A percentile compares a stretch with the other conserved stretches of the same genome.
Conservation (phyloP, 1,140 invertebrate species). For the Nasonia longicornis region DNA sequence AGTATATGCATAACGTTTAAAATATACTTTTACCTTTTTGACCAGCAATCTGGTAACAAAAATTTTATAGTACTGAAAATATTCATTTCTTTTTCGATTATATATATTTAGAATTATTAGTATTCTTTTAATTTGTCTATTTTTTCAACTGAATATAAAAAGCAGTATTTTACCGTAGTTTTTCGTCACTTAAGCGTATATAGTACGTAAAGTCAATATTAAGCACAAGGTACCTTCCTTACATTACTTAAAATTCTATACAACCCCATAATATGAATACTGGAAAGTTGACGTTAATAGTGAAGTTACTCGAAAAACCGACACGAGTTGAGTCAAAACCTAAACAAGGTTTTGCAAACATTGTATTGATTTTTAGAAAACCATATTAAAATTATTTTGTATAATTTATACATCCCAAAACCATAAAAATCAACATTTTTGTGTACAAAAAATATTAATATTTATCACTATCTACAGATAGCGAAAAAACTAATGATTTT, state of each 20-base stretch:
- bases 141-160: neutral
- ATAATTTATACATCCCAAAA: too few relatives aligned
- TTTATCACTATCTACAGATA: too few relatives aligned
- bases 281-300: conserved; percentile 10
- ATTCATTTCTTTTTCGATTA: neutral
- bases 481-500: neutral
- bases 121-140: too few relatives aligned
- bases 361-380: too few relatives aligned
- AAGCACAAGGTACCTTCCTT: neutral
- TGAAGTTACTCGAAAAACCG: neutral
- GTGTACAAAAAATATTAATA: too few relatives aligned
- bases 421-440: too few relatives aligned
- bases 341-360: neutral
- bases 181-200: neutral
- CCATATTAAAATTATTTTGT: too few relatives aligned
- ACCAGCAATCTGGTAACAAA: neutral
- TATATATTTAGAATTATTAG: too few relatives aligned
- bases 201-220: conserved; percentile 15
- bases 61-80: neutral
- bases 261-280: neutral
- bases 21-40: neutral
- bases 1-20: neutral
- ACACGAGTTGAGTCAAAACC: neutral
- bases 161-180: too few relatives aligned
- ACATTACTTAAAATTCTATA: neutral